Evolutionary conservation across 2,113 vertebrate species (phyloP), one percentile per base, ranked within the genome.

Genomic region (Podarcis raffonei): DNA sequence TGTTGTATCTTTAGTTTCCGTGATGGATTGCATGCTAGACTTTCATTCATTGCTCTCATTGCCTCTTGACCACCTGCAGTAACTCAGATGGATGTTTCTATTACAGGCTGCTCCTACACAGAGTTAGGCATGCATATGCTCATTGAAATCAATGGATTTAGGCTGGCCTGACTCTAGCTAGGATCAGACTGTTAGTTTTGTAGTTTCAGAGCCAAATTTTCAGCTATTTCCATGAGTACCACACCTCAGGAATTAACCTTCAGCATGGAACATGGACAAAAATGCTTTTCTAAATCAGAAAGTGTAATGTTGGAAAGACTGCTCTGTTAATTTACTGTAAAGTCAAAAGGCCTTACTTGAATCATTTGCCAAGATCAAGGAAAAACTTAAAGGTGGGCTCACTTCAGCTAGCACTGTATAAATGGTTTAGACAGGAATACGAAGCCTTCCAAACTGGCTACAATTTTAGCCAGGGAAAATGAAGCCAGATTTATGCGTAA

Each of bases 151-250:
- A 86, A 68, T 65, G 65, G 20, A 7, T 37, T 79, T 48, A 27
- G 23, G 42, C 30, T 84, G 37, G 30, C 42, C 30, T 69, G 62
- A 53, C 76, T 35, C 16, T n/a, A n/a, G 30, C 23, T 32, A 53
- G 76, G 62, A 53, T 23, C 37, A 39, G 25, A 7, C 37, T 86
- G 27, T 78, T 87, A 57, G 4, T 32, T 30, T 5, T 87, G 81
- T 12, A 79, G 25, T 93, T 91, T 92, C 89, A 83, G 69, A 88
- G 48, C 87, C 79, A 86, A 27, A 89, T 93, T 83, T 89, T 75
- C 81, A 91, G 87, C 72, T 90, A 74, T 85, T 92, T 80, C 22
- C 76, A 75, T 84, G 85, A 37, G 78, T 81, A 66, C 57, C 86
- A 87, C 69, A 77, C 65, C 68, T 93, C 75, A 92, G 53, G 20